Evolutionary conservation across 2,888 invertebrate genomes (phyloP).

Genomic region (Leptinotarsa tumamoca): DNA sequence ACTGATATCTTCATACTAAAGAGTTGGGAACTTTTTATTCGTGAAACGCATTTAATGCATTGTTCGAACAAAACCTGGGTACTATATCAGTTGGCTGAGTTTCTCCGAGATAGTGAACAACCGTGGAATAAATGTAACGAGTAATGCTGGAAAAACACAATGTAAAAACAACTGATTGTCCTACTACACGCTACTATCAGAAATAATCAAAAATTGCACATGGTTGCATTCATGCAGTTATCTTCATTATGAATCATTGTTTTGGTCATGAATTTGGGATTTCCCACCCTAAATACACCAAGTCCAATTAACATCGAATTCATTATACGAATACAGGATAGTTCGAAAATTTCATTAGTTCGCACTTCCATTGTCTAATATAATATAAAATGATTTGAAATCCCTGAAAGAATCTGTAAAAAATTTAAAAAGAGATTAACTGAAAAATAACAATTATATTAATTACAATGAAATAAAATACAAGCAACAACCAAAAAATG

Average conservation of each 20-base stretch:
- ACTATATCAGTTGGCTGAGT: slow-evolving; percentile 13
- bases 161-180: slow-evolving; percentile 49
- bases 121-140: slow-evolving; percentile 29
- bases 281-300: slow-evolving; percentile 35
- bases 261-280: slow-evolving; percentile 48
- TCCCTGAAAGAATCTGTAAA: no score
- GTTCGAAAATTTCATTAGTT: no score
- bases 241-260: slow-evolving; percentile 46
- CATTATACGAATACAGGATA: not conserved
- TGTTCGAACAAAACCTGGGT: slow-evolving; percentile 4
- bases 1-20: no score
- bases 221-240: slow-evolving; percentile 58
- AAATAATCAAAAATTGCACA: slow-evolving; percentile 63
- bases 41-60: not conserved
- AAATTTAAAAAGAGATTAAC: no score
- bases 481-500: no score
- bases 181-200: slow-evolving; percentile 56
- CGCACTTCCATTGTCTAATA: no score
- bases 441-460: no score
- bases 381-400: no score
- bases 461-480: no score
- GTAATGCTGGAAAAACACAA: slow-evolving; percentile 40
- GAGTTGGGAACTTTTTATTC: not conserved
- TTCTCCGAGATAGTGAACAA: slow-evolving; percentile 30
- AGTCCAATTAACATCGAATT: slow-evolving; percentile 6